phyloP scores from a whole-genome alignment of 2,797 vertebrate genomes.

The Sebastes cheni region DNA sequence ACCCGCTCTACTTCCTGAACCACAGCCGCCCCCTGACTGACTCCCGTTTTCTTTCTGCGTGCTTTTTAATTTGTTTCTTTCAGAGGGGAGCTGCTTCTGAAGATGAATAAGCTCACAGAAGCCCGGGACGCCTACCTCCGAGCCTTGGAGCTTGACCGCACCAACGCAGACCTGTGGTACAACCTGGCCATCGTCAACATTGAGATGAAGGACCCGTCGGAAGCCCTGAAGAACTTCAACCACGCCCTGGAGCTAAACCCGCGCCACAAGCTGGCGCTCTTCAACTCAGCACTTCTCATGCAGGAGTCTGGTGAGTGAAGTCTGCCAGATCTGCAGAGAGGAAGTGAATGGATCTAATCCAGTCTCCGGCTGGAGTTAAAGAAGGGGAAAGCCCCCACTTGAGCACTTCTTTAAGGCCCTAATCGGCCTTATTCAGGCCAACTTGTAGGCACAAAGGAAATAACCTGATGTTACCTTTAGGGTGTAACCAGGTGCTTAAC shows the following conservation, averaged over 20 bases:
- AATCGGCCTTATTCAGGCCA: not conserved
- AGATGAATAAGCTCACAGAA: conserved; percentile 97
- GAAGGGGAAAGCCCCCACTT: not conserved
- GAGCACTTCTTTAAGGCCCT: not conserved
- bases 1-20: too few relatives aligned
- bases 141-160: conserved; percentile 92
- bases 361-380: not conserved
- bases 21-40: too few relatives aligned
- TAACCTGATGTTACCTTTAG: conserved; percentile 30
- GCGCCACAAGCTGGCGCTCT: conserved; percentile 92
- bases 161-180: conserved; percentile 98
- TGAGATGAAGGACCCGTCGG: conserved; percentile 94
- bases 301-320: conserved; percentile 93
- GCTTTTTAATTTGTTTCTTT: not conserved
- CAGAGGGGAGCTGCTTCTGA: conserved; percentile 96
- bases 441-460: not conserved
- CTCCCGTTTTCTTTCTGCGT: not conserved
- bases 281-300: conserved; percentile 97
- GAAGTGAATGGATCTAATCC: not conserved
- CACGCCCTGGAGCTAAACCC: conserved; percentile 92
- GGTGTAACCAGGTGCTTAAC: conserved; percentile 23
- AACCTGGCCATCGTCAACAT: conserved; percentile 98
- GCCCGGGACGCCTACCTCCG: conserved; percentile 95
- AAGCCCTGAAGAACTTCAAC: conserved; percentile 96
- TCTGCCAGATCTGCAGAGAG: not conserved